Base-by-base conservation (phyloP, 1,140 invertebrate species). In the Epicauta chinensis region DNA sequence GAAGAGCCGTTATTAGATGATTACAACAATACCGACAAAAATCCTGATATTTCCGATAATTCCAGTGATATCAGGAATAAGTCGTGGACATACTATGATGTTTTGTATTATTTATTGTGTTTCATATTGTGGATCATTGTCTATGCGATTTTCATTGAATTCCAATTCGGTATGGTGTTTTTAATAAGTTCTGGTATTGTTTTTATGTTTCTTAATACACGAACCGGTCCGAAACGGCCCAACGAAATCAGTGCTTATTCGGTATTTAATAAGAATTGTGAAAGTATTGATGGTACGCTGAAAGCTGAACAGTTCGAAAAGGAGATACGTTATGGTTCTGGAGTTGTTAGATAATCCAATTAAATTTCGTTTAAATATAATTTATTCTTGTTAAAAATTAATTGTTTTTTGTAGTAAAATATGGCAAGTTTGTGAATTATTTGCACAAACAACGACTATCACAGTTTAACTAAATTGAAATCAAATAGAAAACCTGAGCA, bases 251-350 rank as follows among this genome's bases (percentile, higher is more conserved):
- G 92, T 74, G 94, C 96, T 0, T 99, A 98, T 70, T 98, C 94
- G 46, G 95, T 98, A 0, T 98, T 98, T 67, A 98, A 99, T 80
- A 84, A 87, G 55, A 84, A 95, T 63, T 98, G 90, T 75, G 80
- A 91, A 68, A 81, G 89, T 43, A 89, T 98, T 54, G 86, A 95
- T 60, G 96, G 96, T 11, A 93, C 94, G 1, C 73, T 98, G 2
- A 93, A 90, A 53, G 87, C 93, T n/a, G 92, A 97, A 68, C 91
- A 98, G 64, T 89, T 98, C 69, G 90, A 98, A 67, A 81, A 78
- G 60, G 83, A 97, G 75, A 80, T 97, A 48, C 68, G 77, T 42
- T 88, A 79, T 70, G 85, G 87, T 14, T 49, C 45, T 31, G 45
- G 42, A 3, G 43, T 36, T 35, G 40, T 59, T n/a, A 38, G 34